Percentiles rank a stretch among this genome's conserved stretches.
phyloP scores from a whole-genome alignment of 2,797 vertebrate genomes.

The Brachymystax lenok region DNA sequence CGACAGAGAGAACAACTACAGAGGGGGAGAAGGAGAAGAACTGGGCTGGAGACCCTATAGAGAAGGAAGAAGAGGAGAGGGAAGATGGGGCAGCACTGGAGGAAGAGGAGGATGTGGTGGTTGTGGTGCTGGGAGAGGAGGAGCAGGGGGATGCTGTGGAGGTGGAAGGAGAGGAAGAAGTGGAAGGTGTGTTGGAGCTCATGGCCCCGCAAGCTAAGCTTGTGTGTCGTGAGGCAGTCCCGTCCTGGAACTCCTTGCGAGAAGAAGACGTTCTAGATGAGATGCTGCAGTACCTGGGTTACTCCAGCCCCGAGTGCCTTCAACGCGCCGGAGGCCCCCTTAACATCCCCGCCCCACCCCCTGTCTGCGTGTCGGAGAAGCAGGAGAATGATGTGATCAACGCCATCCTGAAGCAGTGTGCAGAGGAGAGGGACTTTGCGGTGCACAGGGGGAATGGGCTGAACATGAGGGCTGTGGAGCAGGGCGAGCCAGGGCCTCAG shows the following conservation, averaged over 20 bases:
- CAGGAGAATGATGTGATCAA: constrained; percentile 98
- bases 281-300: constrained; percentile 93
- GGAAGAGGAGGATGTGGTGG: constrained; percentile 42
- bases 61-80: constrained; percentile 54
- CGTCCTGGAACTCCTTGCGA: constrained; percentile 90
- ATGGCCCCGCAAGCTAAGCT: constrained; percentile 82
- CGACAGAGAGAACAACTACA: constrained; percentile 49
- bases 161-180: constrained; percentile 57
- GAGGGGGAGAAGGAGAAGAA: constrained; percentile 64
- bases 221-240: constrained; percentile 87
- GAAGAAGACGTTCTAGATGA: constrained; percentile 94
- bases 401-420: constrained; percentile 93
- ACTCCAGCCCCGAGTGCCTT: constrained; percentile 95
- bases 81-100: constrained; percentile 64
- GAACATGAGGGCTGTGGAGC: constrained; percentile 90
- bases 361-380: constrained; percentile 94
- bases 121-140: constrained; percentile 23
- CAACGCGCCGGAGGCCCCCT: constrained; percentile 91
- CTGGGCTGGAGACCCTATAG: constrained; percentile 69
- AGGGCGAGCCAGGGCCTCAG: constrained; percentile 87
- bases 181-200: constrained; percentile 72
- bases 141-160: constrained; percentile 28
- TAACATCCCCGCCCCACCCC: constrained; percentile 92
- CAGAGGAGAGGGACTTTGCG: constrained; percentile 91
- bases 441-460: constrained; percentile 87